Base-by-base conservation (phyloP, 2,888 invertebrate genomes). In the Cosmopolites sordidus region DNA sequence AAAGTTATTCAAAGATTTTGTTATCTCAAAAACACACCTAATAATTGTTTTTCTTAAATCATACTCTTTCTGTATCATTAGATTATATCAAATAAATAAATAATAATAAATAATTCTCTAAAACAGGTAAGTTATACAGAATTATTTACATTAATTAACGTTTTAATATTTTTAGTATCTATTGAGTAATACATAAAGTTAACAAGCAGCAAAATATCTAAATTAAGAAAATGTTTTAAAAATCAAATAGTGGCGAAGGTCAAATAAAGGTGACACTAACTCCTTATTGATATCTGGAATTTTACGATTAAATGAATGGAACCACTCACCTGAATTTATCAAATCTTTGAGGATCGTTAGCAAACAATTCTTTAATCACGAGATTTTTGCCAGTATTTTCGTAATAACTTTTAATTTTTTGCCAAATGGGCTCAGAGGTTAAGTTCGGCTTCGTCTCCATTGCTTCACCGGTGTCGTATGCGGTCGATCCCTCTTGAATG, bases 241-340 rank as follows among this genome's bases (percentile, higher is more conserved):
- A 22, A 5, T 37, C 11, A 5, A 6, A 16, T 40, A 40, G 40
- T 5, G 15, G 16, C 8, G 16, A 40, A 40, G 62, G 64, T 64
- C 61, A 55, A 44, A 15, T 54, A 44, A 59, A 64, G 64, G 65
- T 64, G 58, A 61, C 40, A 15, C 9, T 16, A 4, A 4, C 15
- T 12, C 4, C 5, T 40, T 14, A 16, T 16, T 40, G 15, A 40
- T 16, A 40, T 15, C 6, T 15, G 4, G 9, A 16, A 4, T 16
- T 16, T 16, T 40, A 5, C 2, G 16, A 11, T 16, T 15, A 40
- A 40, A 40, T 40, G 16, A 16, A 8, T 44, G 43, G 44, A 43
- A 16, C 64, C n/a, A n/a, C n/a, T 65, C 77, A 95, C 96, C 92
- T 94, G 78, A 84, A 93, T 73, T 92, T 92, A 45, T 88, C 78